phyloP scores from a whole-genome alignment of 2,797 vertebrate genomes.

The Etheostoma nigrum region DNA sequence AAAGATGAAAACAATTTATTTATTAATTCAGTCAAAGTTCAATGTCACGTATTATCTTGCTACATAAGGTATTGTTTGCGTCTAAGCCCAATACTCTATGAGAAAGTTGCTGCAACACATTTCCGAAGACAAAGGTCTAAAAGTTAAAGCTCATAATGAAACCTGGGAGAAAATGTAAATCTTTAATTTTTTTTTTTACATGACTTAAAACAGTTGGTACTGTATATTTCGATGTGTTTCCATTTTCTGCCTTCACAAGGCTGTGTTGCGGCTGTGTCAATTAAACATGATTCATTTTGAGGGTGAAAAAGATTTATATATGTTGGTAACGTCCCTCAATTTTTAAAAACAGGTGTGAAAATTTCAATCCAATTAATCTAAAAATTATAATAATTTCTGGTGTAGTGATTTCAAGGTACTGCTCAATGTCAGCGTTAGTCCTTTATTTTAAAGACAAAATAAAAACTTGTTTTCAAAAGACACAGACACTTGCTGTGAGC shows the following conservation, averaged over 20 bases:
- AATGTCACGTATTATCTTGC: constrained; percentile 26
- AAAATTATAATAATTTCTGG: constrained; percentile 1
- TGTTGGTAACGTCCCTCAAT: background rate
- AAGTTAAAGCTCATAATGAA: background rate
- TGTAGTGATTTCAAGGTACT: constrained; percentile 33
- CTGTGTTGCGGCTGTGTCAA: constrained; percentile 1
- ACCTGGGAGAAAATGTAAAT: background rate
- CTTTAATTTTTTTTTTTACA: background rate
- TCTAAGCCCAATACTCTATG: background rate
- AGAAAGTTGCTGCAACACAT: background rate
- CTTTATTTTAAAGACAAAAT: constrained; percentile 29
- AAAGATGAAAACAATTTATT: constrained; percentile 8
- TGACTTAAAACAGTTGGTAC: background rate
- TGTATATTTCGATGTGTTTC: background rate
- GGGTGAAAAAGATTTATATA: constrained; percentile 29
- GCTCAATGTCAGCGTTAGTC: constrained; percentile 23
- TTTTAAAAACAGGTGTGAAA: constrained; percentile 16
- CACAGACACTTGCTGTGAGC: constrained; percentile 37
- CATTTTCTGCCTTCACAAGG: background rate
- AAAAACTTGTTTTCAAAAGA: constrained; percentile 47
- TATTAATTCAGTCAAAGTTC: constrained; percentile 34
- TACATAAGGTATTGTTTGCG: constrained; percentile 16
- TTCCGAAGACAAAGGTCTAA: background rate
- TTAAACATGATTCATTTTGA: constrained; percentile 21
- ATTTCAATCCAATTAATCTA: background rate